Evolutionary conservation across 2,797 vertebrate species (phyloP).

Genomic region (Karalla daura): DNA sequence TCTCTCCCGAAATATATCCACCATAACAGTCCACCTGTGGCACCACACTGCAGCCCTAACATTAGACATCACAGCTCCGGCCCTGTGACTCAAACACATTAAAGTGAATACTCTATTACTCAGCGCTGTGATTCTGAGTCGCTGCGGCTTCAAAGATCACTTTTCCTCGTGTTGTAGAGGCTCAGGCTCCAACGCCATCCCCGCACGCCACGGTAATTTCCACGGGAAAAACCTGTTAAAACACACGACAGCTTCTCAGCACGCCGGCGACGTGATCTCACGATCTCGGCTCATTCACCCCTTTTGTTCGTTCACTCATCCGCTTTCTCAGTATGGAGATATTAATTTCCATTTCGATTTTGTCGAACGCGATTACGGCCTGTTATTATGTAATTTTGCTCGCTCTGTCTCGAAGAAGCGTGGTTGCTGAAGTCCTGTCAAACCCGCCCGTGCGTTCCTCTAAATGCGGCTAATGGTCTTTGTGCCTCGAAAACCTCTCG

Average conservation of each 20-base stretch:
- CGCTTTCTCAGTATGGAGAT: slow-evolving; percentile 54
- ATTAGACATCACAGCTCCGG: slow-evolving; percentile 56
- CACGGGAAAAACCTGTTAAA: slow-evolving; percentile 47
- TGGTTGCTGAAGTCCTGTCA: slow-evolving; percentile 41
- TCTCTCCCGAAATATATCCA: slow-evolving; percentile 65
- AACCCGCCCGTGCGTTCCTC: slow-evolving; percentile 41
- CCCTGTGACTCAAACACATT: slow-evolving; percentile 59
- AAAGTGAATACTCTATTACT: slow-evolving; percentile 52
- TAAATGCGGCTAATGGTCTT: slow-evolving; percentile 45
- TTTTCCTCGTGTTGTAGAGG: slow-evolving; percentile 32
- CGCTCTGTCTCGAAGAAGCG: slow-evolving; percentile 32
- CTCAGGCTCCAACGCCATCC: slow-evolving; percentile 23
- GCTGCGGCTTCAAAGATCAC: slow-evolving; percentile 41
- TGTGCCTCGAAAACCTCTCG: slow-evolving; percentile 29
- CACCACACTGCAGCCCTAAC: slow-evolving; percentile 52
- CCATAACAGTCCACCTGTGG: slow-evolving; percentile 59
- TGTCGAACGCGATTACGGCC: slow-evolving; percentile 40
- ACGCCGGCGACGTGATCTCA: slow-evolving; percentile 50
- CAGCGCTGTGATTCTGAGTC: slow-evolving; percentile 39
- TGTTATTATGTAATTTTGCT: slow-evolving; percentile 36
- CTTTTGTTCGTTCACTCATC: slow-evolving; percentile 56
- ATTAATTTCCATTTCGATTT: slow-evolving; percentile 54
- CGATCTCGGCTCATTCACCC: slow-evolving; percentile 50
- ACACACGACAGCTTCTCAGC: slow-evolving; percentile 52
- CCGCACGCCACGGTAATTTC: slow-evolving; percentile 32